A percentile compares a stretch with the other conserved stretches of the same genome.
These are phyloP conservation scores for Zosterops borbonicus DNA, from an alignment of 2,113 vertebrate genomes.

Conservation along the genomic window DNA sequence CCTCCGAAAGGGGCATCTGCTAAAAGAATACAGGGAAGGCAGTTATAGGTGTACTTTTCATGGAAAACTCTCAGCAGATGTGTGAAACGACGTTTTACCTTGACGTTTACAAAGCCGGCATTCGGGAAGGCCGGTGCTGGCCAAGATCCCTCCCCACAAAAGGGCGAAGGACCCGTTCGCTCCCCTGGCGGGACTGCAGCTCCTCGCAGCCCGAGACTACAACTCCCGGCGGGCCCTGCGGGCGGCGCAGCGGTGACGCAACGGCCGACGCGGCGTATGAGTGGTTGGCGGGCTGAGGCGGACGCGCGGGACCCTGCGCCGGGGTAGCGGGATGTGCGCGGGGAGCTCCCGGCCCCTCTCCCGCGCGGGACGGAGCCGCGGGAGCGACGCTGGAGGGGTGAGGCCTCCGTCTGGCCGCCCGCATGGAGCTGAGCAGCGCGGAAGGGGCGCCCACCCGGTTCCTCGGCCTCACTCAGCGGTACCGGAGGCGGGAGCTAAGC, in stretches of 20 bases:
- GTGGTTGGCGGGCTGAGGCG: not conserved
- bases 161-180: not conserved
- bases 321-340: not conserved
- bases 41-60: not conserved
- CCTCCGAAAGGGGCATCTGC: no score
- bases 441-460: not conserved
- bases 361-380: not conserved
- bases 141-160: no score
- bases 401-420: not conserved
- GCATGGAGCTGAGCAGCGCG: conserved; percentile 15
- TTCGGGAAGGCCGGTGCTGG: not conserved
- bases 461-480: conserved; percentile 47
- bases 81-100: not conserved
- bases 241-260: not conserved
- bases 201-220: not conserved
- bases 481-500: not conserved
- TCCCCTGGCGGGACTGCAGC: not conserved
- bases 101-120: not conserved
- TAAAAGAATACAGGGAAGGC: no score
- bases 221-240: not conserved
- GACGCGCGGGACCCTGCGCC: not conserved
- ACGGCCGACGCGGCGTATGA: not conserved
- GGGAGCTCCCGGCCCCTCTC: not conserved
- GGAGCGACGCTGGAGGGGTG: not conserved
- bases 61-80: not conserved